These are phyloP conservation scores for Gymnothorax javanicus DNA, from an alignment of 2,797 vertebrate genomes.

Conservation along the genomic window DNA sequence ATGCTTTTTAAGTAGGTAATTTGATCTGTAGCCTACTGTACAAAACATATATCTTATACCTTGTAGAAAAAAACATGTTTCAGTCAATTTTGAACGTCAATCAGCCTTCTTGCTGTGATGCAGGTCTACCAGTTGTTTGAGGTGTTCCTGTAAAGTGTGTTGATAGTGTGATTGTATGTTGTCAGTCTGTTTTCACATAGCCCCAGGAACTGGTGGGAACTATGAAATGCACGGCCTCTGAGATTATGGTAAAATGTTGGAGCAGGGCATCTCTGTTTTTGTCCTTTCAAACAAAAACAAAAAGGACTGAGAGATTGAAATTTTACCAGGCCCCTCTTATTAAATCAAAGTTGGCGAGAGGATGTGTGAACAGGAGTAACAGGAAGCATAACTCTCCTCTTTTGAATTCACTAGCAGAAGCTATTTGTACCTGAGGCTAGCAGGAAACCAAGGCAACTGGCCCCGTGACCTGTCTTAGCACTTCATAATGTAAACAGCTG, in stretches of 20 bases:
- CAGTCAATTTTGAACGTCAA: too few relatives aligned
- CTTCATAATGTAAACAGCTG: neutral
- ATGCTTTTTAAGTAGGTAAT: too few relatives aligned
- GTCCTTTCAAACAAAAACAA: neutral
- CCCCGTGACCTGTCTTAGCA: neutral
- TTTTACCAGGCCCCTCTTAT: conserved; percentile 28
- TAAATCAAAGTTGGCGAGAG: neutral
- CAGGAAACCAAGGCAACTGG: neutral
- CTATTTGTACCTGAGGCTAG: neutral
- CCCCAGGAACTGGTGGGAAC: neutral
- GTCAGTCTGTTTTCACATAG: neutral
- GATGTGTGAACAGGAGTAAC: neutral
- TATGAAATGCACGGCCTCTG: neutral
- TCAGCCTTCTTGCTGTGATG: too few relatives aligned
- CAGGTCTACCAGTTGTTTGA: too few relatives aligned
- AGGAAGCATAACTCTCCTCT: neutral
- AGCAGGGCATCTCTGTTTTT: neutral
- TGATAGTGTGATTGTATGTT: too few relatives aligned
- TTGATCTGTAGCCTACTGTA: too few relatives aligned
- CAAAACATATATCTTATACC: too few relatives aligned
- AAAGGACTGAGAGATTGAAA: conserved; percentile 17
- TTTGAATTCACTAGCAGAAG: neutral
- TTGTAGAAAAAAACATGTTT: too few relatives aligned
- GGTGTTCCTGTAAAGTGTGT: too few relatives aligned
- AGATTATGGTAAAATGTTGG: conserved; percentile 15